phyloP scores from a whole-genome alignment of 2,888 invertebrate genomes.

The Tachina lurida region DNA sequence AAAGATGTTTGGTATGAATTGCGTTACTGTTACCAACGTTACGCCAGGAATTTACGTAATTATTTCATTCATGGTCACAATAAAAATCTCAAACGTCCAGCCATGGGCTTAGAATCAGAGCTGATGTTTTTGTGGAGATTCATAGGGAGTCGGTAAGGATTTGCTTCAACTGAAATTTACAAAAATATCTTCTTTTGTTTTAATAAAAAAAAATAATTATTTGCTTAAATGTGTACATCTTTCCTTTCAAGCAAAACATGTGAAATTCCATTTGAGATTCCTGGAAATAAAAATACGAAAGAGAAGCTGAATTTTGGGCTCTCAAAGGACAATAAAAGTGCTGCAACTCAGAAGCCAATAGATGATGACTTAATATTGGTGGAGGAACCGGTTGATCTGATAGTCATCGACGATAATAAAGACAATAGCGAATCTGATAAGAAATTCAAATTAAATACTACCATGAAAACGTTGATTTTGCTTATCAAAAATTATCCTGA shows the following conservation, averaged over 20 bases:
- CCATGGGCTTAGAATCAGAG: constrained; percentile 77
- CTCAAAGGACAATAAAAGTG: not conserved
- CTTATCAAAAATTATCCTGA: constrained; percentile 76
- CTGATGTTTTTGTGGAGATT: constrained; percentile 78
- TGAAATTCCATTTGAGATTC: constrained; percentile 49
- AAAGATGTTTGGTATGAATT: constrained; percentile 76
- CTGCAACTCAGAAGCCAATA: not conserved
- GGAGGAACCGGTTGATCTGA: constrained; percentile 71
- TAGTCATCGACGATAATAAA: constrained; percentile 75
- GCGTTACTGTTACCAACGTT: constrained; percentile 76
- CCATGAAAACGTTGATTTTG: constrained; percentile 72
- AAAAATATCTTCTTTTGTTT: too few relatives aligned
- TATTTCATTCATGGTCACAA: constrained; percentile 70
- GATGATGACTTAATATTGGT: constrained; percentile 71
- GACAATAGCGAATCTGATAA: constrained; percentile 40
- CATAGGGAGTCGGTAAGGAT: constrained; percentile 69
- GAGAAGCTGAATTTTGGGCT: not conserved
- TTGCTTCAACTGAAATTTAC: not conserved
- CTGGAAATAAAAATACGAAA: not conserved
- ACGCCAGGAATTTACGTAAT: constrained; percentile 74
- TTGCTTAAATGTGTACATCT: not conserved
- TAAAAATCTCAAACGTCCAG: constrained; percentile 74
- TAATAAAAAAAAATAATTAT: not conserved
- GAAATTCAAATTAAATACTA: constrained; percentile 31
- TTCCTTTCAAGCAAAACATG: constrained; percentile 54